phyloP scores from a whole-genome alignment of 2,888 invertebrate genomes.

The Morpho deidamia region DNA sequence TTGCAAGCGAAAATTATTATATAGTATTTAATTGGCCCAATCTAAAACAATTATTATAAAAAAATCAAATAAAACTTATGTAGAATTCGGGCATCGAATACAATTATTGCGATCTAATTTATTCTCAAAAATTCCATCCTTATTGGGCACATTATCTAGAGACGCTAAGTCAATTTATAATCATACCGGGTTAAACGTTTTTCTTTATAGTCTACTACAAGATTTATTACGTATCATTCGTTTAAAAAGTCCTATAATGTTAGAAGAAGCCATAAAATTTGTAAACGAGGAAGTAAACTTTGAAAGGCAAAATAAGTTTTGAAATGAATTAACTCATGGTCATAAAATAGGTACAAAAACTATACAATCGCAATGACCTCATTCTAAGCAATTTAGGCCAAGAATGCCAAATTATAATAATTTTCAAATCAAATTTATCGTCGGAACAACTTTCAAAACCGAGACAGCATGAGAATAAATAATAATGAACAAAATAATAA shows the following conservation, averaged over 20 bases:
- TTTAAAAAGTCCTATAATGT: not conserved
- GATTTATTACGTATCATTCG: not conserved
- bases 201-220: not conserved
- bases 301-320: not conserved
- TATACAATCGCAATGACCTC: no score
- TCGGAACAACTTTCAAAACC: no score
- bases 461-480: no score
- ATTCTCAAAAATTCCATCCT: not conserved
- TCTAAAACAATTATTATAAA: not conserved
- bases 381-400: no score
- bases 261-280: not conserved
- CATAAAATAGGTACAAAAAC: no score
- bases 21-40: not conserved
- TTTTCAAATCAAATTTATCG: no score
- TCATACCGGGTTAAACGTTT: not conserved
- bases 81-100: conserved; percentile 4
- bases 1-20: not conserved
- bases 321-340: no score
- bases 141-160: not conserved
- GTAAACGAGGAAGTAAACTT: not conserved
- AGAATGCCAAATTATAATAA: no score
- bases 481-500: no score
- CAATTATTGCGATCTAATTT: not conserved
- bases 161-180: not conserved
- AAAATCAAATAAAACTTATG: not conserved